Base-by-base conservation (phyloP, 2,113 vertebrate genomes). In the Natator depressus region DNA sequence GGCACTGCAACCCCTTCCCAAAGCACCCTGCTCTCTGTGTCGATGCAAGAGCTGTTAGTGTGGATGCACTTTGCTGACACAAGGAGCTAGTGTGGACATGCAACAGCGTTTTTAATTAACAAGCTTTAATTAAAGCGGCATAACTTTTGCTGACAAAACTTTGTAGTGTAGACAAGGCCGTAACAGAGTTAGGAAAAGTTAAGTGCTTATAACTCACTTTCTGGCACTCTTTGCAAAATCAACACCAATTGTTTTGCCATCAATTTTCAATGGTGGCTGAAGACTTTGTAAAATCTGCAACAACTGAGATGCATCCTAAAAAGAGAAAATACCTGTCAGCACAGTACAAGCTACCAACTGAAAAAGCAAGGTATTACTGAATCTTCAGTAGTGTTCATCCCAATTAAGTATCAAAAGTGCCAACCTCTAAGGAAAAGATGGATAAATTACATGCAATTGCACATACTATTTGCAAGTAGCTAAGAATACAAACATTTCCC, bases 141-240 rank as follows among this genome's bases (percentile, higher is more conserved):
- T 54, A 54, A 54, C 53, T 54, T 54, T 54, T 54, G 19, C 53
- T 3, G 20, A 54, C 53, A 54, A 54, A 54, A 54, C 20, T 54
- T 8, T 54, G 53, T 22, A 22, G 53, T 54, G 53, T 54, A 22
- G 53, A 22, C 53, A 54, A 54, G 17, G 53, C 53, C 7, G 2
- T 84, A 92, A 69, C 35, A 94, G 93, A 62, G 42, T 82, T 17
- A 81, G 79, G 10, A 6, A 75, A 62, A 42, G 65, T 0, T 3
- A 84, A 59, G n/a, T 79, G 76, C 35, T 89, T 2, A 8, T 31
- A 76, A 99, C 99, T 98, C 95, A 99, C 99, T 99, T 99, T 97
- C 99, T 99, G 89, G 99, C 99, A 98, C 99, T 99, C 97, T 99
- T 99, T 62, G 99, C 99, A 97, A 99, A 99, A 98, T 99, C 99